phyloP scores from a whole-genome alignment of 1,140 invertebrate genomes.

The Zaprionus nigranus region DNA sequence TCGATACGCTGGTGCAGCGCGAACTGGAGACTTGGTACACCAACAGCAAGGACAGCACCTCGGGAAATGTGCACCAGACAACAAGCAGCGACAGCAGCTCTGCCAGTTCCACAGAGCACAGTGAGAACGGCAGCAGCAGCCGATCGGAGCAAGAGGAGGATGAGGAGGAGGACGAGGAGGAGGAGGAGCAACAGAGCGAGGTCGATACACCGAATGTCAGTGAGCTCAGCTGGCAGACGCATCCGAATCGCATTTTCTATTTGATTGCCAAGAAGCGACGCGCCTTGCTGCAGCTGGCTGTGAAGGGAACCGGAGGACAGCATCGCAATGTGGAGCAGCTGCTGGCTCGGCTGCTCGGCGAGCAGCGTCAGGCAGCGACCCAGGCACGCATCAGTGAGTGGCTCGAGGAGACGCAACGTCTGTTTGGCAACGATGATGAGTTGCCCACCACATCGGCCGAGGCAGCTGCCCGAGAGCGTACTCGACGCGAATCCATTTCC shows the following conservation, averaged over 20 bases:
- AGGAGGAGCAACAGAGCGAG: slow-evolving; percentile 45
- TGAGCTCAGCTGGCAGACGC: slow-evolving; percentile 66
- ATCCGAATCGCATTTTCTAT: slow-evolving; percentile 82
- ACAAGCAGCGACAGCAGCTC: slow-evolving; percentile 40
- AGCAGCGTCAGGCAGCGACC: slow-evolving; percentile 58
- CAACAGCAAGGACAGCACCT: slow-evolving; percentile 83
- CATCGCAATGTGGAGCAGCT: slow-evolving; percentile 59
- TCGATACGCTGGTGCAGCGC: slow-evolving; percentile 95
- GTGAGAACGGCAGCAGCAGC: slow-evolving; percentile 21
- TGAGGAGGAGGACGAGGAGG: background rate
- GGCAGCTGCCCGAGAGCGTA: slow-evolving; percentile 57
- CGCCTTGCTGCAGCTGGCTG: slow-evolving; percentile 73
- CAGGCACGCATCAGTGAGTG: slow-evolving; percentile 62
- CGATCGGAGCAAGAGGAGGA: background rate
- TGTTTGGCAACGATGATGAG: slow-evolving; percentile 68
- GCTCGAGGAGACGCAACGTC: slow-evolving; percentile 67
- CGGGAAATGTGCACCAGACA: slow-evolving; percentile 6
- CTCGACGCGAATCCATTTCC: slow-evolving; percentile 18
- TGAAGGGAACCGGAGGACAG: slow-evolving; percentile 64
- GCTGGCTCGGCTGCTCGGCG: slow-evolving; percentile 52
- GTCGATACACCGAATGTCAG: slow-evolving; percentile 67
- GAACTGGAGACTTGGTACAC: slow-evolving; percentile 92
- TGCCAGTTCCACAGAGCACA: slow-evolving; percentile 23
- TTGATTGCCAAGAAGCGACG: slow-evolving; percentile 81
- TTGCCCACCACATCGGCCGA: slow-evolving; percentile 70